Evolutionary conservation across 2,888 invertebrate genomes (phyloP), one percentile per base, ranked within the genome.

Genomic region (Andrena marginata): DNA sequence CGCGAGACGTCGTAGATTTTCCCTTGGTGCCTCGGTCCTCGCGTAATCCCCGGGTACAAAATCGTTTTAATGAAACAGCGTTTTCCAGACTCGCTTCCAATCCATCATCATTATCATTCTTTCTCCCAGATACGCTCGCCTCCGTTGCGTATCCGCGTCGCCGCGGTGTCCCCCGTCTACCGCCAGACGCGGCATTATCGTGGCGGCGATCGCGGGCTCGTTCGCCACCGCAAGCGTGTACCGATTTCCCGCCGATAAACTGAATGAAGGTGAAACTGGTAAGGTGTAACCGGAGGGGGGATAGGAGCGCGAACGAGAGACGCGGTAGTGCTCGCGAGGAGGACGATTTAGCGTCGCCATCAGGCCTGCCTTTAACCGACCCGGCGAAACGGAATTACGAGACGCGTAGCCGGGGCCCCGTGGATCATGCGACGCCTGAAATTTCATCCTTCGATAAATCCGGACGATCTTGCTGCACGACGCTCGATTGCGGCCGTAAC

Each of bases 231-330:
- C 85, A 42, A 72, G 77, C 78, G 82, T 85, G 74, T 77, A 74
- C 77, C 80, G 87, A 87, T 87, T 87, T 85, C 87, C 79, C 83
- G 77, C 77, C 87, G 86, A 86, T 86, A 87, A 86, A 86, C 49
- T 48, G 81, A 87, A 83, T 77, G 87, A 87, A 85, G 82, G 74
- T 80, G 78, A 87, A 87, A 82, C 85, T 75, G 77, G 77, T 56
- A 79, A 73, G 68, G 62, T 62, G 77, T 35, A 51, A 7, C 6
- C 23, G 31, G n/a, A 0, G 8, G 35, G 31, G 42, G 20, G 1
- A 42, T 4, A 20, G 20, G 31, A 2, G 29, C 13, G 42, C 13
- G 35, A 8, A 16, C n/a, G 42, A 56, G 54, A 20, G 51, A 48
- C 33, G 35, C 59, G 48, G 65, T 72, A 49, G 77, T 35, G 64